phyloP scores from a whole-genome alignment of 1,140 invertebrate genomes.

The Nephila pilipes region DNA sequence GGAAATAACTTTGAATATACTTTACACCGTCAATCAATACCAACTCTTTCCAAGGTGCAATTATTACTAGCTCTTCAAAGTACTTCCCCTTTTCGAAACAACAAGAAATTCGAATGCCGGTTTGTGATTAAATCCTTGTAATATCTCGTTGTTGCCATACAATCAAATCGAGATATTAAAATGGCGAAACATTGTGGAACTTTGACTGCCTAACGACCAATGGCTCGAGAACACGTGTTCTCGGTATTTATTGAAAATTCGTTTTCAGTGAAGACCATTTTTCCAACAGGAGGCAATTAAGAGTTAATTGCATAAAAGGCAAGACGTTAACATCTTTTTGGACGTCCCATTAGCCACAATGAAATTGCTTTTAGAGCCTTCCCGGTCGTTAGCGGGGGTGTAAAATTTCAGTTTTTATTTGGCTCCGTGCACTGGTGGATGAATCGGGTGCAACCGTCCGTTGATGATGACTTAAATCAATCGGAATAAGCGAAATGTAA shows the following conservation, averaged over 20 bases:
- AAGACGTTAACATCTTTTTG: not conserved
- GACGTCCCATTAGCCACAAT: not conserved
- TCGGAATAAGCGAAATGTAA: not conserved
- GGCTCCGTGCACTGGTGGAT: not conserved
- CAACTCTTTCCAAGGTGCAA: too few species aligned
- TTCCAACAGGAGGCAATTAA: slow-evolving; percentile 2
- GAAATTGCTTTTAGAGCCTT: not conserved
- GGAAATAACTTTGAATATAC: too few species aligned
- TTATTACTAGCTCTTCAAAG: too few species aligned
- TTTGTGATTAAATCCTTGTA: not conserved
- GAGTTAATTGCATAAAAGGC: not conserved
- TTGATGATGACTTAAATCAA: not conserved
- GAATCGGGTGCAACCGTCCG: not conserved
- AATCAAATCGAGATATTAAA: not conserved
- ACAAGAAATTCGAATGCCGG: not conserved
- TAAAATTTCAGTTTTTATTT: slow-evolving; percentile 22
- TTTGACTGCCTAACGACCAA: not conserved
- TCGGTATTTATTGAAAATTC: not conserved
- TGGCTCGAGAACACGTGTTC: not conserved
- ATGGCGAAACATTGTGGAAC: not conserved
- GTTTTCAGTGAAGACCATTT: not conserved
- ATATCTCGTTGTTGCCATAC: not conserved
- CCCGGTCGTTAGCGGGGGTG: not conserved
- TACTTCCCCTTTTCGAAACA: not conserved
- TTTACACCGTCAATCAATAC: too few species aligned